phyloP scores from a whole-genome alignment of 1,140 invertebrate genomes.

The Sipha flava region DNA sequence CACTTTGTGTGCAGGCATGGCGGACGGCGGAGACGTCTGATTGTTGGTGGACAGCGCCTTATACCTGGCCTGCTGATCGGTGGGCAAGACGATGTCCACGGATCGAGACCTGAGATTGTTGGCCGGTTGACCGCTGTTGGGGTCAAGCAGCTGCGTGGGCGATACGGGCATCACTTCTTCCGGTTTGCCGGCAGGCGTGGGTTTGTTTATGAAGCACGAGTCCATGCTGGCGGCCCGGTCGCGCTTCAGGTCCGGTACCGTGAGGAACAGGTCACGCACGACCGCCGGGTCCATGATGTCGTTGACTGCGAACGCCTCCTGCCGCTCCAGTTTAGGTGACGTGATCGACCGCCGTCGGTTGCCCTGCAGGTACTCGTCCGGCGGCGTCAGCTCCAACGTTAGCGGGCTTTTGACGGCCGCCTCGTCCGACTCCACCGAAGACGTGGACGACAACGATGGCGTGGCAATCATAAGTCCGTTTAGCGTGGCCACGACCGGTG shows the following conservation, averaged over 20 bases:
- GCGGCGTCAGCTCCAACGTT: constrained; percentile 22
- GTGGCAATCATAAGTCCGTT: background rate
- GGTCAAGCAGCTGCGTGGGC: constrained; percentile 45
- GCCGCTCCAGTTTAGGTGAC: constrained; percentile 57
- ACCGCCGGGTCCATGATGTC: constrained; percentile 45
- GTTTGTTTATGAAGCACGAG: constrained; percentile 66
- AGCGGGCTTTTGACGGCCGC: constrained; percentile 35
- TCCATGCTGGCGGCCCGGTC: constrained; percentile 77
- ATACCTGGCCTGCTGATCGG: constrained; percentile 72
- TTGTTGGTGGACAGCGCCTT: constrained; percentile 53
- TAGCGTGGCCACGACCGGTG: constrained; percentile 27
- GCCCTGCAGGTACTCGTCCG: constrained; percentile 40
- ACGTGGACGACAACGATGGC: background rate
- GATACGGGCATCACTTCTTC: constrained; percentile 60
- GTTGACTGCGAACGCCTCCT: constrained; percentile 61
- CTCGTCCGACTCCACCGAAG: constrained; percentile 38
- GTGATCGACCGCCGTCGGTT: constrained; percentile 44
- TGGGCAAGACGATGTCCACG: constrained; percentile 82
- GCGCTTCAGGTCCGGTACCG: constrained; percentile 69
- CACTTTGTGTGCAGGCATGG: background rate
- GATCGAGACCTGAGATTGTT: constrained; percentile 69
- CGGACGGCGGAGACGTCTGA: constrained; percentile 22
- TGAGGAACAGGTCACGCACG: constrained; percentile 65
- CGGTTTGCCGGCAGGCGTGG: constrained; percentile 55
- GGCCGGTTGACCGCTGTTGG: constrained; percentile 33